phyloP scores from a whole-genome alignment of 1,140 invertebrate species.

The Drosophila hydei region DNA sequence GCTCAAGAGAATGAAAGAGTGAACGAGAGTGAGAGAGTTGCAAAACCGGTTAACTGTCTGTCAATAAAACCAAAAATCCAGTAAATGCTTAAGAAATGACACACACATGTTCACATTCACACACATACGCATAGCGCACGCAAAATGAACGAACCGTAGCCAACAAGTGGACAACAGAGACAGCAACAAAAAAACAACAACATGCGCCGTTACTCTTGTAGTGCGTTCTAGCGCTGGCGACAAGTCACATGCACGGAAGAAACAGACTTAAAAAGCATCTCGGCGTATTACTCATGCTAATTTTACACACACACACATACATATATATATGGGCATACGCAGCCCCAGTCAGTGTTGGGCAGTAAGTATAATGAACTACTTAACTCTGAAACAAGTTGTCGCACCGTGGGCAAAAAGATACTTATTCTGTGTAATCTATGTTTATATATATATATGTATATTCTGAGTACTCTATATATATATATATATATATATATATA shows the following conservation, averaged over 20 bases:
- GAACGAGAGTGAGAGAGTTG: slow-evolving; percentile 24
- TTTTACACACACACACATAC: slow-evolving; percentile 48
- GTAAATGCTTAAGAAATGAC: slow-evolving; percentile 73
- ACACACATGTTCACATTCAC: slow-evolving; percentile 1
- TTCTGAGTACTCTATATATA: no score
- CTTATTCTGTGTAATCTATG: not conserved
- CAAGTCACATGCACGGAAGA: slow-evolving; percentile 50
- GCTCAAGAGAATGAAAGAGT: slow-evolving; percentile 15
- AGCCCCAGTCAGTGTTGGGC: slow-evolving; percentile 34
- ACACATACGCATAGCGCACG: slow-evolving; percentile 24
- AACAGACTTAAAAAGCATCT: slow-evolving; percentile 45
- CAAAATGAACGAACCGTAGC: slow-evolving; percentile 37
- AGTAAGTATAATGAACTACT: slow-evolving; percentile 76
- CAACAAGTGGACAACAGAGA: slow-evolving; percentile 36
- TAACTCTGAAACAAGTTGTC: slow-evolving; percentile 62
- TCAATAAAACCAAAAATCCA: slow-evolving; percentile 59
- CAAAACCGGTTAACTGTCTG: slow-evolving; percentile 63
- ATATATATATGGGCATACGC: slow-evolving; percentile 1
- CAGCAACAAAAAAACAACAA: slow-evolving; percentile 25
- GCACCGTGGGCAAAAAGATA: slow-evolving; percentile 36
- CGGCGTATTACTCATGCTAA: slow-evolving; percentile 77
- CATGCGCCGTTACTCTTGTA: slow-evolving; percentile 56
- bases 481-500: not conserved
- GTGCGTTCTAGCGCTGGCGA: slow-evolving; percentile 42
- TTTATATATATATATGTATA: not conserved